A percentile compares a stretch with the other conserved stretches of the same genome.
Evolutionary conservation across 2,113 vertebrate genomes (phyloP).

Genomic region (Stegostoma tigrinum): DNA sequence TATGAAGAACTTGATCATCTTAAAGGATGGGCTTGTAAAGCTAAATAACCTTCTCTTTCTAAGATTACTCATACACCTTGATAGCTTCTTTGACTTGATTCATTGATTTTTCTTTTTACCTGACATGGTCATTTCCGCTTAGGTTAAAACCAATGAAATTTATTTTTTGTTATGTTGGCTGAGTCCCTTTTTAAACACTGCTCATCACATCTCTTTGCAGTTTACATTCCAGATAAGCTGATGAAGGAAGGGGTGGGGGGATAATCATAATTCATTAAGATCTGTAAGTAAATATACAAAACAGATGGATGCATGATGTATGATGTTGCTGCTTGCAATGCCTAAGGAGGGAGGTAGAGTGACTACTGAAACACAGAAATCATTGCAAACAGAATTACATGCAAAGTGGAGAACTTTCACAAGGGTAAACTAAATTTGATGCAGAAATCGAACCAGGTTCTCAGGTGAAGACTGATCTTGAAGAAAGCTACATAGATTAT

Average conservation of each 20-base stretch:
- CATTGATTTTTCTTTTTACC: neutral
- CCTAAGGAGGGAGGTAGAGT: neutral
- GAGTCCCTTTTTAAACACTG: neutral
- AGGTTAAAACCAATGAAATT: neutral
- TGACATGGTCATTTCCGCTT: neutral
- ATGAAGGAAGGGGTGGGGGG: neutral
- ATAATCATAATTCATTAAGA: neutral
- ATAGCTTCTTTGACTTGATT: neutral
- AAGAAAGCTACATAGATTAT: neutral
- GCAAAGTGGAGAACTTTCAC: neutral
- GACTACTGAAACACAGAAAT: neutral
- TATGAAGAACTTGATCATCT: neutral
- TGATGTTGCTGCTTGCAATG: neutral
- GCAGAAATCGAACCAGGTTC: neutral
- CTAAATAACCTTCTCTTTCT: neutral
- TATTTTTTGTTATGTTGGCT: neutral
- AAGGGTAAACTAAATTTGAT: neutral
- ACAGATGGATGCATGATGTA: neutral
- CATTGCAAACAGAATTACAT: neutral
- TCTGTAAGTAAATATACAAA: neutral
- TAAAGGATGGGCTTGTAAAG: neutral
- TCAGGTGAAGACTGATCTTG: neutral
- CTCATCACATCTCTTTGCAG: neutral
- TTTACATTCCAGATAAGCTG: neutral
- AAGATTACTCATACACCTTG: neutral